These are phyloP conservation scores for Pteropus alecto DNA, from an alignment of 2,113 vertebrate genomes.

Conservation along the genomic window DNA sequence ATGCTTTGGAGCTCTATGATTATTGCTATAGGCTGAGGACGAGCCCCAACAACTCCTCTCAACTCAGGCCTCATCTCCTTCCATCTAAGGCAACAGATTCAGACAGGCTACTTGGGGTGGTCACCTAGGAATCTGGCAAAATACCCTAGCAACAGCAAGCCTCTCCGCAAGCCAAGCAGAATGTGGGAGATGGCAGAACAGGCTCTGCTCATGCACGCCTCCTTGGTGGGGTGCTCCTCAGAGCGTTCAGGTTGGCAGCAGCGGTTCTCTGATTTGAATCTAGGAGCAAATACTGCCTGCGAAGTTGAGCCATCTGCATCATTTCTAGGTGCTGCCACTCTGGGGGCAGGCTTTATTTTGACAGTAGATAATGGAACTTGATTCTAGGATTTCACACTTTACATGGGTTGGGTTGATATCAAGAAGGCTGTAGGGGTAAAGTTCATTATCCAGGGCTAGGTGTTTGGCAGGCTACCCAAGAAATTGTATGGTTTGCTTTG, in stretches of 20 bases:
- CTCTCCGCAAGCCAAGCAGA: not conserved
- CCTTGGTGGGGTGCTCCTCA: not conserved
- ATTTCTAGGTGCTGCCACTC: not conserved
- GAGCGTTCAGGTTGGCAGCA: not conserved
- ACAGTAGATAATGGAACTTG: not conserved
- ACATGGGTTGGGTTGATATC: not conserved
- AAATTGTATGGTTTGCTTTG: not conserved
- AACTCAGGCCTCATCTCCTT: not conserved
- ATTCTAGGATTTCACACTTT: not conserved
- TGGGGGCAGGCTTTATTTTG: constrained; percentile 2
- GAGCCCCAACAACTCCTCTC: constrained; percentile 54
- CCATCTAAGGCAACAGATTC: constrained; percentile 45
- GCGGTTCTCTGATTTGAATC: not conserved
- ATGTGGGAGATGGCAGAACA: not conserved
- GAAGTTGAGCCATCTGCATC: not conserved
- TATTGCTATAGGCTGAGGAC: constrained; percentile 27
- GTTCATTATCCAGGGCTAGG: not conserved
- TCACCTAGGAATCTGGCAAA: constrained; percentile 37
- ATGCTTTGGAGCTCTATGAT: constrained; percentile 49
- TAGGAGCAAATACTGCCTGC: not conserved
- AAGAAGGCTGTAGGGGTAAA: not conserved
- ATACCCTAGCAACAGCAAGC: not conserved
- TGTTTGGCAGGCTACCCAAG: not conserved
- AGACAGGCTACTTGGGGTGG: constrained; percentile 46
- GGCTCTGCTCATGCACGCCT: not conserved